Base-by-base conservation (phyloP, 2,797 vertebrate genomes). In the Hozukius guyotensis region DNA sequence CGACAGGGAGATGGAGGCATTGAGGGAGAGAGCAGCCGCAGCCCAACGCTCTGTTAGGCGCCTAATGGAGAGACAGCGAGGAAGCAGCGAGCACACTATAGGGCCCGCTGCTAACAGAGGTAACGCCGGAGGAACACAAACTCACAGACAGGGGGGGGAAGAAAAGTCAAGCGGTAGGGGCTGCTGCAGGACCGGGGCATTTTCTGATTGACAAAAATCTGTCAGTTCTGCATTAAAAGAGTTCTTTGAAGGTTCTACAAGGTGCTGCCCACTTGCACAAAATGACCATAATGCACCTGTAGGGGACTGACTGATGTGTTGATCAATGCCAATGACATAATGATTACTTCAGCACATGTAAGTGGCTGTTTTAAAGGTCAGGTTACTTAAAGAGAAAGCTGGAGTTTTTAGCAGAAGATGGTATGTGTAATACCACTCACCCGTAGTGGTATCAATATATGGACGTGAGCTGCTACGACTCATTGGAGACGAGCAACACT, bases 1-100 rank as follows among this genome's bases (percentile, higher is more conserved):
- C 92, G 92, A 93, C 91, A 91, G 90, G 84, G 93, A 95, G 92
- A 92, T 82, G 89, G 91, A 93, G 87, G 86, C 93, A 90, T 93
- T 90, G 92, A 92, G 92, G 91, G 92, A 91, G 91, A 93, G 92
- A 93, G 92, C 92, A 90, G 92, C 89, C 87, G 81, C 89, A 87
- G 87, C 91, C 92, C 90, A 93, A 91, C 83, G 94, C 95, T 95
- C 95, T 94, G 94, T 94, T 95, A 95, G 94, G 93, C 85, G 72
- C 93, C 93, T 95, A 95, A 96, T 96, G 94, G 91, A 92, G 94
- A 93, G 93, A 90, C 84, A 70, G 92, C 89, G 67, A 90, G 89
- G 89, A 95, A 88, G 89, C 89, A 85, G 92, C 85, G 46, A 93
- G 88, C 85, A 81, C 91, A 81, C 91, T 90, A 78, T 78, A 86